A percentile compares a stretch with the other conserved stretches of the same genome.
Conservation (phyloP, 2,888 invertebrate species). For the Mactromeris polynyma region DNA sequence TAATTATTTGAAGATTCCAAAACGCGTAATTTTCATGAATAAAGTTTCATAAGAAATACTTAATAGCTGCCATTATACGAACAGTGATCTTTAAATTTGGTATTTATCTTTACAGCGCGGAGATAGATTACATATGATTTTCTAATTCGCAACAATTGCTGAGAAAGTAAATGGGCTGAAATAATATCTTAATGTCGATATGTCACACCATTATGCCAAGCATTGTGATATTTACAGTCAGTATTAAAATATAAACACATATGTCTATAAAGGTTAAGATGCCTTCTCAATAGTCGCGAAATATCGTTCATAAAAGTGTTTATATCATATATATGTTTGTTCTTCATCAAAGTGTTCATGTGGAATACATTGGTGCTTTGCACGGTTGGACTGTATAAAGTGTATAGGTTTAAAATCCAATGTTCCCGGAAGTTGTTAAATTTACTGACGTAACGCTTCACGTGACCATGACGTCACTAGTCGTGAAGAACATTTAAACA, state of each 20-base stretch:
- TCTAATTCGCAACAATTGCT: not conserved
- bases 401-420: not conserved
- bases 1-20: too few species aligned
- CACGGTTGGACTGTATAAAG: too few species aligned
- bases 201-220: not conserved
- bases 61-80: not conserved
- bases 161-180: not conserved
- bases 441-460: not conserved
- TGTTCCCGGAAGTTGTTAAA: not conserved
- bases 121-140: not conserved
- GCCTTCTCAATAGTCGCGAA: too few species aligned
- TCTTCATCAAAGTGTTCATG: too few species aligned
- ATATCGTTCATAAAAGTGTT: too few species aligned
- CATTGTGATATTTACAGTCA: too few species aligned
- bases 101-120: not conserved
- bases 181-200: not conserved
- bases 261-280: too few species aligned
- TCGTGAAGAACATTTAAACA: constrained; percentile 2
- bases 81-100: not conserved
- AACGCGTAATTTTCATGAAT: not conserved
- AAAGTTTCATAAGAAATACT: not conserved
- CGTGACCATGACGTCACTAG: not conserved
- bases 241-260: too few species aligned
- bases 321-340: too few species aligned
- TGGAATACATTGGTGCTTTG: too few species aligned